Conservation (phyloP, 2,113 vertebrate genomes). For the Pachyramphus minor region DNA sequence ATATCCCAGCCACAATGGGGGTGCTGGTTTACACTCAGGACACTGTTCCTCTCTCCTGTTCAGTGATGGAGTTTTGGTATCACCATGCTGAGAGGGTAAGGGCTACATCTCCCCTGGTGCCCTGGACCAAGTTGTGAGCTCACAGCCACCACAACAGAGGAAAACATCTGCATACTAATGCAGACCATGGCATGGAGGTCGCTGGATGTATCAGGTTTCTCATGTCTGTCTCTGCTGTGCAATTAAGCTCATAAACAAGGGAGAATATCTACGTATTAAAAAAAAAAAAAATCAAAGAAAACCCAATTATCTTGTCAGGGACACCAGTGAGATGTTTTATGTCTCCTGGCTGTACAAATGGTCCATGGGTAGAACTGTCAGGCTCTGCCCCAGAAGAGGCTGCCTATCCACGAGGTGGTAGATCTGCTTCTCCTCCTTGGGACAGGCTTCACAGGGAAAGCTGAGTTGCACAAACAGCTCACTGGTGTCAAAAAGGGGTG, state of each 20-base stretch:
- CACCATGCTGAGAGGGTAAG: not conserved
- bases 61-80: not conserved
- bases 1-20: not conserved
- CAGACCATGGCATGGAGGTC: not conserved
- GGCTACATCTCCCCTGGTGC: not conserved
- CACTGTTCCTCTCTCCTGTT: not conserved
- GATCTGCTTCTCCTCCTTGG: not conserved
- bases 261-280: not conserved
- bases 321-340: not conserved
- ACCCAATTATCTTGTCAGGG: conserved; percentile 19
- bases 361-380: not conserved
- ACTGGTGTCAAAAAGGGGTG: not conserved
- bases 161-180: not conserved
- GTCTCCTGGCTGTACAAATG: not conserved
- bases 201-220: not conserved
- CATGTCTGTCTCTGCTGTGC: not conserved
- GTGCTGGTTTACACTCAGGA: not conserved
- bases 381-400: not conserved
- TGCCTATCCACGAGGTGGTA: not conserved
- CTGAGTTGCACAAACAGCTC: not conserved
- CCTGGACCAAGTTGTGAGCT: not conserved
- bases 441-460: not conserved
- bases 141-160: not conserved
- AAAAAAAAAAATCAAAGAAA: not conserved
- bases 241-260: not conserved